phyloP scores from a whole-genome alignment of 2,797 vertebrate genomes.

The Mallotus villosus region DNA sequence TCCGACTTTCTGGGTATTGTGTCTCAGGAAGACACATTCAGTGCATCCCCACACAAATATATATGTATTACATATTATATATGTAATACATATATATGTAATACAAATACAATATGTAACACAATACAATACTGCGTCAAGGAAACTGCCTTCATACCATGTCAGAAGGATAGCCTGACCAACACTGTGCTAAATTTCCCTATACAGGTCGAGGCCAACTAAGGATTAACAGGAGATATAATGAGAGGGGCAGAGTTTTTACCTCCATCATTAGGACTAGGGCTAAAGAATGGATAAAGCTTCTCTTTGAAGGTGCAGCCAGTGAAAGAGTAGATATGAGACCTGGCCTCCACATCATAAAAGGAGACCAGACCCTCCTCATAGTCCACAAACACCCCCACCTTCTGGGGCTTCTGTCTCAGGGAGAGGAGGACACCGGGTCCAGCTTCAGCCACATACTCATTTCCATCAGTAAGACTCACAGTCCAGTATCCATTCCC shows the following conservation, averaged over 20 bases:
- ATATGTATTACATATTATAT: too few relatives aligned
- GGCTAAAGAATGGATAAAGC: neutral
- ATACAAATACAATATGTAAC: too few relatives aligned
- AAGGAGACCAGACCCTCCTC: slow-evolving; percentile 9
- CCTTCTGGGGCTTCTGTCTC: slow-evolving; percentile 14
- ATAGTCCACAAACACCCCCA: slow-evolving; percentile 29
- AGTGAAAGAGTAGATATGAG: slow-evolving; percentile 3
- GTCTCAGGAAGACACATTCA: too few relatives aligned
- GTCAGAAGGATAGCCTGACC: too few relatives aligned
- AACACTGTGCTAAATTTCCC: too few relatives aligned
- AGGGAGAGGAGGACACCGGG: slow-evolving; percentile 6
- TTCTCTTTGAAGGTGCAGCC: neutral
- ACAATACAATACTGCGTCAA: too few relatives aligned
- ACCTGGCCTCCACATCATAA: neutral
- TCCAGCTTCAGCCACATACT: too few relatives aligned
- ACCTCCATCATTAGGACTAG: neutral
- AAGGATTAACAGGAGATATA: slow-evolving; percentile 8
- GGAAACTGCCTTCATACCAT: too few relatives aligned
- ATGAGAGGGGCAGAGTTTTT: neutral
- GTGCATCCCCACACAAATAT: too few relatives aligned
- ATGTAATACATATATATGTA: too few relatives aligned
- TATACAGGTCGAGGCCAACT: neutral
- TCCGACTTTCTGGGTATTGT: too few relatives aligned
- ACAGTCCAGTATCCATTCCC: neutral
- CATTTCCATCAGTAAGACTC: too few relatives aligned